Conservation (phyloP, 92 coral and sea anemone species). For the Epizoanthus scotinus region DNA sequence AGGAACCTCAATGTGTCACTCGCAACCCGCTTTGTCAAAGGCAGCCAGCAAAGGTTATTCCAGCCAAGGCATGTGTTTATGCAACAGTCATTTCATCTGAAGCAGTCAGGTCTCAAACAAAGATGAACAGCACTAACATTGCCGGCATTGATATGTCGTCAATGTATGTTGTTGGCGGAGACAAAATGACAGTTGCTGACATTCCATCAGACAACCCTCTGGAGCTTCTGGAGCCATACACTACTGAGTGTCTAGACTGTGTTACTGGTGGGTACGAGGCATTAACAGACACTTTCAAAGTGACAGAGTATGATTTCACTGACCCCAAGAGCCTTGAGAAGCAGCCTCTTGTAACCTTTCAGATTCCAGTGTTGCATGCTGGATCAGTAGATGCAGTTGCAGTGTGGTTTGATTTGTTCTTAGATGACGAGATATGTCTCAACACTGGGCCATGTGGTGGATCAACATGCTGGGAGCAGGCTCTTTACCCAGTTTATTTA, state of each 20-base stretch:
- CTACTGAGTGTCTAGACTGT: conserved; percentile 75
- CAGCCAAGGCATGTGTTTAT: conserved; percentile 80
- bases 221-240: conserved; percentile 81
- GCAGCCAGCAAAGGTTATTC: conserved; percentile 69
- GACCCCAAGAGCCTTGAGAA: conserved; percentile 60
- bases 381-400: conserved; percentile 90
- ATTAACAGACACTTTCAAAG: conserved; percentile 63
- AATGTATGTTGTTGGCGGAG: conserved; percentile 78
- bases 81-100: conserved; percentile 75
- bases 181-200: conserved; percentile 50
- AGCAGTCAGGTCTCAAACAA: conserved; percentile 54
- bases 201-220: conserved; percentile 14
- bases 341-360: conserved; percentile 42
- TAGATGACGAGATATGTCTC: conserved; percentile 70
- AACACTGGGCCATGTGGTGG: conserved; percentile 84
- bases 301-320: conserved; percentile 74
- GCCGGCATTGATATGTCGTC: conserved; percentile 59
- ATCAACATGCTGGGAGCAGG: conserved; percentile 99
- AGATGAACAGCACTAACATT: conserved; percentile 13
- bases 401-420: conserved; percentile 87
- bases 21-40: neutral
- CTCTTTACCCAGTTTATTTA: conserved; percentile 79
- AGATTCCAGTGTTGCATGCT: conserved; percentile 48
- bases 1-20: neutral
- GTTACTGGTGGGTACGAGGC: conserved; percentile 58